Conservation (phyloP, 2,888 invertebrate genomes). For the Pycnomerus fuliginosus region DNA sequence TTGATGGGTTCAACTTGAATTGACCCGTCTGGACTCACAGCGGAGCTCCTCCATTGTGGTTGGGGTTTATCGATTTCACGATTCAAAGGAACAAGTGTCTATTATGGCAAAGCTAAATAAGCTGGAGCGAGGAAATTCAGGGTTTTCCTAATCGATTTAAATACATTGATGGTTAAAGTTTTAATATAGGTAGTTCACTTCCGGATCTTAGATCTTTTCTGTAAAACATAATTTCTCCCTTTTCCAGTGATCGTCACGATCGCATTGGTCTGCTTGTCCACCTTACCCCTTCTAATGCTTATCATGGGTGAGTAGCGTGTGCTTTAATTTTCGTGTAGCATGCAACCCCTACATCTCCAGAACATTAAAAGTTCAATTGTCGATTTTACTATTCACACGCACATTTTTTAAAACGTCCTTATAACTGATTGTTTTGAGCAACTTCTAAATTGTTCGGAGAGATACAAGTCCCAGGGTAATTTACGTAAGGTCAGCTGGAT, state of each 20-base stretch:
- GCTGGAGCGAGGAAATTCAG: too few relatives aligned
- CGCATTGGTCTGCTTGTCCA: constrained; percentile 65
- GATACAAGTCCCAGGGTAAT: constrained; percentile 17
- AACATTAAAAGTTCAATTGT: not conserved
- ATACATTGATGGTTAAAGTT: too few relatives aligned
- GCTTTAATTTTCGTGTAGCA: constrained; percentile 32
- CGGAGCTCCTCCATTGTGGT: too few relatives aligned
- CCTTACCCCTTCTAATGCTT: constrained; percentile 73
- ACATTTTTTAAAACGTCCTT: not conserved
- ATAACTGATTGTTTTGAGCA: constrained; percentile 6
- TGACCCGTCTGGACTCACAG: too few relatives aligned
- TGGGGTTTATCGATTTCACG: too few relatives aligned
- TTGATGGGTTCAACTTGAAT: too few relatives aligned
- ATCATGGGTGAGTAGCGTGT: constrained; percentile 67
- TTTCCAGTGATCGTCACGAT: constrained; percentile 69
- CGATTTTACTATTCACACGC: not conserved
- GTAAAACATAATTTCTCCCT: too few relatives aligned
- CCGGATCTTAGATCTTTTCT: too few relatives aligned
- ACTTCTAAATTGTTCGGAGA: constrained; percentile 19
- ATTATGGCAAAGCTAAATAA: too few relatives aligned
- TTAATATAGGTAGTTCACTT: too few relatives aligned
- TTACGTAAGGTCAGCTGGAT: constrained; percentile 5
- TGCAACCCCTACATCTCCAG: constrained; percentile 27
- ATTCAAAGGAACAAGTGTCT: too few relatives aligned
- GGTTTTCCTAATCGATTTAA: too few relatives aligned